Base-by-base conservation (phyloP, 1,140 invertebrate species). In the Drosophila chauvacae region DNA sequence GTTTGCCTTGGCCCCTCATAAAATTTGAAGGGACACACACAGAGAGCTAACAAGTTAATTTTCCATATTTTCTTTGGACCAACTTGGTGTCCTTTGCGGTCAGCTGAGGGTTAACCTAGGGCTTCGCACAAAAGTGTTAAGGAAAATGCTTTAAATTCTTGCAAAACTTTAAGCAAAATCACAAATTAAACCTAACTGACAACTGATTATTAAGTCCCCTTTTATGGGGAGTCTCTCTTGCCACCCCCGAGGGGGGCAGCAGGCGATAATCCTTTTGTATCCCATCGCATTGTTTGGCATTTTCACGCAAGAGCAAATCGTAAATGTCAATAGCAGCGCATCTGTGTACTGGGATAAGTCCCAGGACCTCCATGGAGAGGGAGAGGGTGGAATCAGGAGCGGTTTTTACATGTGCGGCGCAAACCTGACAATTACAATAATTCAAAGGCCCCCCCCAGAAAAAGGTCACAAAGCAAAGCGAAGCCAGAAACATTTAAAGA, bases 221-320 rank as follows among this genome's bases (percentile, higher is more conserved):
- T 23, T 30, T n/a, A 20, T 20, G 47, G 33, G 4, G 28, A 45
- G 35, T n/a, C 10, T 51, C 16, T 4, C 11, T 7, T 5, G 11
- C 53, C 35, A 51, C 41, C 13, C 13, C 41, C 16, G 45, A 44
- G 10, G 41, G 37, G 56, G 48, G 28, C 11, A 39, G 65, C 37
- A 23, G 58, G 28, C 61, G 69, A 59, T 91, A 88, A 91, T 88
- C 88, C 88, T 88, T 91, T 91, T 84, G 76, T 86, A 69, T 47
- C 55, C 79, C 70, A 77, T 75, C 62, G 69, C 57, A 53, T 77
- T 90, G 77, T 74, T 70, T 61, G 81, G 75, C 75, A 77, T 81
- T 90, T 90, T 87, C 77, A 91, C 78, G 84, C 84, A 88, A 91
- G 85, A 84, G 80, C 68, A 84, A 91, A 82, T 82, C 76, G 76